Conservation (phyloP, 2,797 vertebrate genomes). For the Peromyscus aztecus region DNA sequence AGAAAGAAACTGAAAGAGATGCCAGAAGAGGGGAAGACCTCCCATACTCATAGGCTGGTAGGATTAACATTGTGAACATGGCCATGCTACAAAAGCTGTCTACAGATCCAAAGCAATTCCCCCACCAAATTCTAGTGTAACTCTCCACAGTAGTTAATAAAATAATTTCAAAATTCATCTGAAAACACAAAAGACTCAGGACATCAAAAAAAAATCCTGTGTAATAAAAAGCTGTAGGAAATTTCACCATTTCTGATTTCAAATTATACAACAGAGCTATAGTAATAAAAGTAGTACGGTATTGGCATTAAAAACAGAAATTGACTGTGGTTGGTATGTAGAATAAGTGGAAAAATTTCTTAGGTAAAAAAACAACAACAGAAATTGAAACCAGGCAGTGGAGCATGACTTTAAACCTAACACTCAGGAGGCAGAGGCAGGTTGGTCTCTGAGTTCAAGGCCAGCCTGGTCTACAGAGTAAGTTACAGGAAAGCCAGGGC, state of each 20-base stretch:
- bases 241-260: not conserved
- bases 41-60: not conserved
- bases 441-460: not conserved
- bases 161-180: not conserved
- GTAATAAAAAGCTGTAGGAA: too few relatives aligned
- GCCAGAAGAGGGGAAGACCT: not conserved
- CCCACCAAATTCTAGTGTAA: not conserved
- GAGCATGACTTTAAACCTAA: not conserved
- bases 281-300: not conserved
- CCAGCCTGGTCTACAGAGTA: not conserved
- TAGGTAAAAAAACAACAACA: not conserved
- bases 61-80: not conserved
- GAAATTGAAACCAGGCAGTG: not conserved
- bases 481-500: not conserved
- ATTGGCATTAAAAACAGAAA: not conserved
- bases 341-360: too few relatives aligned
- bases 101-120: not conserved
- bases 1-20: not conserved
- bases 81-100: not conserved
- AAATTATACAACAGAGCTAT: not conserved
- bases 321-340: too few relatives aligned
- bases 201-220: not conserved
- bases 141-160: not conserved
- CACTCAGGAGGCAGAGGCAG: not conserved
- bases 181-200: not conserved